Base-by-base conservation (phyloP, 35 echinoderm and acorn worm species). In the Diadema setosum region DNA sequence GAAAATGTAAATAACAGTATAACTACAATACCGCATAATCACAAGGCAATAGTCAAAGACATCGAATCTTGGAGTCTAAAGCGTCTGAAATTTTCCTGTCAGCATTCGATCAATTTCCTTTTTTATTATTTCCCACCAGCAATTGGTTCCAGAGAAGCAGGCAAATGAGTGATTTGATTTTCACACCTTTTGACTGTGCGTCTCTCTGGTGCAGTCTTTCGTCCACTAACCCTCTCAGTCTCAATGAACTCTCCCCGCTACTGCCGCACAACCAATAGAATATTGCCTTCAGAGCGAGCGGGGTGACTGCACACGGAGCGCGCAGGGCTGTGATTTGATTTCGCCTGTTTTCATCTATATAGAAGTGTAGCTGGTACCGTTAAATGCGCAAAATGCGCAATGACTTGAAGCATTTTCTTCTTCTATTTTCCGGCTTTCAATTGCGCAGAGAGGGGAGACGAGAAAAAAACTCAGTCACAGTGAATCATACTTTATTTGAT, bases 401-500 rank as follows among this genome's bases (percentile, higher is more conserved):
- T 67, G 63, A 67, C 63, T 67, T 34, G 63, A 67, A 67, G 63
- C 37, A 67, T 67, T 67, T 67, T 11, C n/a, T n/a, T n/a, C n/a
- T n/a, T n/a, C n/a, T n/a, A n/a, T n/a, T n/a, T n/a, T n/a, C n/a
- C n/a, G n/a, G n/a, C n/a, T n/a, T n/a, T n/a, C n/a, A n/a, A n/a
- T n/a, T n/a, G n/a, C n/a, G n/a, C n/a, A n/a, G n/a, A n/a, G n/a
- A n/a, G n/a, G n/a, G 20, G 63, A 67, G 29, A 67, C 63, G n/a
- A 27, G 63, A 65, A 65, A 3, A 67, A 29, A 16, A 12, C 63
- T 33, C 63, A 67, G 30, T 34, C 3, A 67, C 63, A 3, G 29
- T 67, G 63, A 67, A n/a, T 67, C 63, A 67, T 29, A 34, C 63
- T 30, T 67, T 67, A 67, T 67, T 67, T 67, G 63, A 67, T 67